These are phyloP conservation scores for Paracentrotus lividus DNA, from an alignment of 53 echinoderm and acorn worm genomes.

Conservation along the genomic window DNA sequence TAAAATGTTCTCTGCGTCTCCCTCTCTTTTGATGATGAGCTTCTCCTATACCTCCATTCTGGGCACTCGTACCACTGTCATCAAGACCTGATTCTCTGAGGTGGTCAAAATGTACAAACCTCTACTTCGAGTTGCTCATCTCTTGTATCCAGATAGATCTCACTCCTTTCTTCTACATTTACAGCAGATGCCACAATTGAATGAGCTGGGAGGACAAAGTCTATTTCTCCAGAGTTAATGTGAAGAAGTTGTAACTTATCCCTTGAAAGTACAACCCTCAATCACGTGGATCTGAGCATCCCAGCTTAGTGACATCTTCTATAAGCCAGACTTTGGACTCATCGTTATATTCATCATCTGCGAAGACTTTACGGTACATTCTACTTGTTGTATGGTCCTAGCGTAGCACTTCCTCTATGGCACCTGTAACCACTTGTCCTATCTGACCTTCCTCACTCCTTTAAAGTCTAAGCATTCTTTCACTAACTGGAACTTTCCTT, in stretches of 20 bases:
- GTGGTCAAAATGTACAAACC: background rate
- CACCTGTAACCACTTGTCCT: background rate
- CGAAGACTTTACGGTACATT: background rate
- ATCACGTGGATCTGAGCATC: background rate
- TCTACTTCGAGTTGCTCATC: background rate
- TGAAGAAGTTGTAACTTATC: background rate
- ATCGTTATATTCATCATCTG: background rate
- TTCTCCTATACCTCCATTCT: background rate
- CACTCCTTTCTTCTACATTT: background rate
- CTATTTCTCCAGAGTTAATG: background rate
- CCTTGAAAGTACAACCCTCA: background rate
- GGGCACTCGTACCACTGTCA: background rate
- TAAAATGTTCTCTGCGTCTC: background rate
- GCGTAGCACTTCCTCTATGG: background rate
- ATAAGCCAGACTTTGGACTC: slow-evolving; percentile 1
- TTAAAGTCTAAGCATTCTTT: slow-evolving; percentile 5
- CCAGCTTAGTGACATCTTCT: background rate
- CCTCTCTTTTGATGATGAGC: background rate
- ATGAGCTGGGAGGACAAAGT: background rate
- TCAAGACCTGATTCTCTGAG: background rate
- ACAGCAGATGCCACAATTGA: background rate
- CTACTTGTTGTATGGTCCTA: background rate
- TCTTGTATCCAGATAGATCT: background rate
- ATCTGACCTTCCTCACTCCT: background rate
- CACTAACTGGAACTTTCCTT: slow-evolving; percentile 32